Evolutionary conservation across 2,888 invertebrate genomes (phyloP).

Genomic region (Chelonus formosanus): DNA sequence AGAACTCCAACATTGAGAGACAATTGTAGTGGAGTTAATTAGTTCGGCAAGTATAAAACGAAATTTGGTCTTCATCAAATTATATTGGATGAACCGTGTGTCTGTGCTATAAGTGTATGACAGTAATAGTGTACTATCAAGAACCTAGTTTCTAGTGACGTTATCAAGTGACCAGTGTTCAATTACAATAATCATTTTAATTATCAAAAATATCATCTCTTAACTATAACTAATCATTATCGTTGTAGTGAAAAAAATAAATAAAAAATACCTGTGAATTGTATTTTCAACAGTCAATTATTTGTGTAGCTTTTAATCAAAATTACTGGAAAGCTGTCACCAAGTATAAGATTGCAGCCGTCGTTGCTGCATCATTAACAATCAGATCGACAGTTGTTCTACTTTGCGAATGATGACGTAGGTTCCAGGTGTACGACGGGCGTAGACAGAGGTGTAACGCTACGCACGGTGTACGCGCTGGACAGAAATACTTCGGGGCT

Average conservation of each 20-base stretch:
- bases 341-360: conserved; percentile 34
- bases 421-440: conserved; percentile 53
- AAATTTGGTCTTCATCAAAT: too few species aligned
- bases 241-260: background rate
- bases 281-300: too few species aligned
- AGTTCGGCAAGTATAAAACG: too few species aligned
- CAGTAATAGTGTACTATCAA: too few species aligned
- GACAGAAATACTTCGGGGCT: conserved; percentile 62
- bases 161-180: too few species aligned
- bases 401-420: conserved; percentile 52
- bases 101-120: too few species aligned
- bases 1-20: background rate
- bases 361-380: conserved; percentile 29
- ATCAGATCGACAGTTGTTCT: conserved; percentile 26
- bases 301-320: background rate
- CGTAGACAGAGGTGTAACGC: conserved; percentile 53
- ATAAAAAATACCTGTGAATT: background rate
- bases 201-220: too few species aligned
- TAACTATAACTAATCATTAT: background rate
- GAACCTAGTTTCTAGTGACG: too few species aligned
- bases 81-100: too few species aligned
- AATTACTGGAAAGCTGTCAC: conserved; percentile 33
- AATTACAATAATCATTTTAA: too few species aligned
- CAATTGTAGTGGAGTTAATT: too few species aligned
- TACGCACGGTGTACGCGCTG: conserved; percentile 64